phyloP scores from a whole-genome alignment of 2,113 vertebrate species.

The Megaleporinus macrocephalus region DNA sequence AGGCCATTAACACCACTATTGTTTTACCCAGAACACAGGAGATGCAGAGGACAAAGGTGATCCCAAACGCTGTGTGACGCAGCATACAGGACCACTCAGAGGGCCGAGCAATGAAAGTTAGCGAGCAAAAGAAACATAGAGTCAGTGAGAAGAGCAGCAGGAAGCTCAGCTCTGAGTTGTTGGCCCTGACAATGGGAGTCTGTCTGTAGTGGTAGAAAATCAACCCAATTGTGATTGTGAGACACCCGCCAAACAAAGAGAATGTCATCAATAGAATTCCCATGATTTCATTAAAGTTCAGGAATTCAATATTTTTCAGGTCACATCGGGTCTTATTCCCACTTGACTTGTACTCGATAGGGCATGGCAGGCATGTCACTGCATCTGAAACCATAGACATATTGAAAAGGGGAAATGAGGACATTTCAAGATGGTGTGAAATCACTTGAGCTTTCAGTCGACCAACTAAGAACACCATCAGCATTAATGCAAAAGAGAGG shows the following conservation, averaged over 20 bases:
- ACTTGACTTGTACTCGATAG: conserved; percentile 77
- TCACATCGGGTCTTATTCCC: conserved; percentile 72
- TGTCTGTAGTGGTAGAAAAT: conserved; percentile 77
- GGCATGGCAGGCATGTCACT: conserved; percentile 76
- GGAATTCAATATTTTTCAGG: conserved; percentile 76
- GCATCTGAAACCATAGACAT: conserved; percentile 79
- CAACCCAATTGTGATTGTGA: conserved; percentile 68
- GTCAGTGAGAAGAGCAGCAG: conserved; percentile 76
- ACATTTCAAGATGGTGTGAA: conserved; percentile 62
- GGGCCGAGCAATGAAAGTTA: conserved; percentile 74
- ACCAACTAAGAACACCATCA: conserved; percentile 62
- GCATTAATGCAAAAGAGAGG: conserved; percentile 64
- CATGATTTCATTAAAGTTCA: conserved; percentile 76
- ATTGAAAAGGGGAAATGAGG: conserved; percentile 66
- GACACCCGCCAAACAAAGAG: conserved; percentile 74
- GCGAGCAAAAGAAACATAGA: conserved; percentile 77
- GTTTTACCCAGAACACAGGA: conserved; percentile 77
- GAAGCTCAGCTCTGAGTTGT: conserved; percentile 80
- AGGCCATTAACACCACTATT: conserved; percentile 74
- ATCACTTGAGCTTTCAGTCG: conserved; percentile 63
- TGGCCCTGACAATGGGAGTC: conserved; percentile 78
- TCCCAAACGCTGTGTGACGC: conserved; percentile 74
- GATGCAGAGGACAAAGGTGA: conserved; percentile 75
- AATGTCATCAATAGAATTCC: conserved; percentile 73
- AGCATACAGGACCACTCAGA: conserved; percentile 80